Evolutionary conservation across 37 sponge, comb jelly and placozoan species (phyloP), one percentile per base, ranked within the genome.

Genomic region (Halisarca cf. caerulea): DNA sequence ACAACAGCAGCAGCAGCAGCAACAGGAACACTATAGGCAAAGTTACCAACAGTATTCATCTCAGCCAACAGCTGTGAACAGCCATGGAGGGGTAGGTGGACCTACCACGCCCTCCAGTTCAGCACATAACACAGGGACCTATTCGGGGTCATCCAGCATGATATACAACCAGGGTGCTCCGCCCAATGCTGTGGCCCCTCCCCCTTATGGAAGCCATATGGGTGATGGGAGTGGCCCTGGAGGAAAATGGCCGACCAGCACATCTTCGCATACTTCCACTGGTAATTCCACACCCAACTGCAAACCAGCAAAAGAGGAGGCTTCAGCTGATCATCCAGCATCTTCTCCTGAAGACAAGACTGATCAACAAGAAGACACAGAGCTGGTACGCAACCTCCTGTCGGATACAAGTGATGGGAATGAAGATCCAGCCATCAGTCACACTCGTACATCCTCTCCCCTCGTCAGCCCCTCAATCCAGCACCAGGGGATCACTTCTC

Each of bases 171-270:
- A 68, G 69, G 69, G 35, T 68, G 35, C 4, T 32, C 69, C 69
- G 1, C 69, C 69, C 17, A 68, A 68, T 68, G 69, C 69, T 6
- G 69, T 68, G 4, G 69, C 69, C 69, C 69, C 69, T 6, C 69
- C 69, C 69, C 69, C 69, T 30, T 68, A 68, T 30, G 15, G 35
- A 3, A 68, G 33, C 69, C 69, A 68, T 18, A 1, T 34, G 33
- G 33, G 69, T 2, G 69, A 68, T 1, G 11, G 51, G 11, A 47
- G 9, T 14, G 51, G 15, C 35, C 69, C 69, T 34, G 69, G 27
- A 1, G 35, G 69, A 68, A 28, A 68, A 1, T 68, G 69, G 69
- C 35, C 35, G 15, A 6, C 35, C 35, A 30, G 33, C 3, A 34
- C 69, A 3, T 1, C 35, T 17, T 34, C 69, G 3, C 7, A 6